Evolutionary conservation across 2,113 vertebrate genomes (phyloP), one percentile per base, ranked within the genome.

Genomic region (Gadus macrocephalus): DNA sequence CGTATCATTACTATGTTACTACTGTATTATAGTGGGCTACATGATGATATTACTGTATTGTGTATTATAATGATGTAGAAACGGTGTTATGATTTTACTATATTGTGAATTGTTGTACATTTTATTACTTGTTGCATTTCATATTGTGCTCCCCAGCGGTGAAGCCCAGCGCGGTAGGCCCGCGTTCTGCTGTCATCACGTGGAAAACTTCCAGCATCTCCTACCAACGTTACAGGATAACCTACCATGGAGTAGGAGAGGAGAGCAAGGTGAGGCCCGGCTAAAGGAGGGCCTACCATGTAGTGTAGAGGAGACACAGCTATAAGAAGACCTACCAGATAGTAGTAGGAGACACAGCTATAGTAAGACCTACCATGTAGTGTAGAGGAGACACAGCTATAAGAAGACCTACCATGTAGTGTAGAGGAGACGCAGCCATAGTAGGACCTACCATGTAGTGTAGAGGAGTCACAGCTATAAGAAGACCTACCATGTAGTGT

Each of bases 211-310:
- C 91, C 4, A 75, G 71, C 1, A 72, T 82, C 9, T 25, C 86
- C 4, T 93, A 94, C 63, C 90, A 91, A 66, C 92, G 91, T 70
- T 96, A 95, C 81, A 89, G 91, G 80, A 78, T 94, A 53, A 89
- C 85, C 71, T 93, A 93, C 25, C 82, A 93, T 66, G 82, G 85
- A 14, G 86, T 79, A 1, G 86, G 81, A 31, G 90, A 89, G 61
- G 86, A 89, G 59, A 69, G 82, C 61, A 91, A 92, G 92, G 95
- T 94, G 66, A 73, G 31, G 19, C 63, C 42, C 42, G 6, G 31
- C 31, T 35, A 5, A 5, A 35, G 31, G 31, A 35, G 4, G 31
- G 6, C 31, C 31, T 7, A 35, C 4, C 31, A 35, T 35, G 31
- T 4, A 7, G 4, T 35, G 31, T 5, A 35, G 31, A 35, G 31